These are phyloP conservation scores for Amazona guildingii DNA, from an alignment of 2,113 vertebrate species.

Conservation along the genomic window DNA sequence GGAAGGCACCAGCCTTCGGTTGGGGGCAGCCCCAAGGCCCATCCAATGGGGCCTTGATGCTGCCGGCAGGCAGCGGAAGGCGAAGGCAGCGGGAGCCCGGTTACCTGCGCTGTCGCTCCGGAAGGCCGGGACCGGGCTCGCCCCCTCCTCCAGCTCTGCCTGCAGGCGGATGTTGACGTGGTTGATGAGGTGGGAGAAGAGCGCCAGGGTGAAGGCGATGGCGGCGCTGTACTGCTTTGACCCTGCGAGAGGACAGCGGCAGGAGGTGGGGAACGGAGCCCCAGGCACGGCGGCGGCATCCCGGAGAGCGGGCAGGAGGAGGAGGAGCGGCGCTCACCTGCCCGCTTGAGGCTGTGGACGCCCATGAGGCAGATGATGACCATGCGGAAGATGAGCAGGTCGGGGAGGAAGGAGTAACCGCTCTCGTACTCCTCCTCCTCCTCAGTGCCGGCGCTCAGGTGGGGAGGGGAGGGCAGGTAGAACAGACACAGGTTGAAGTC, in stretches of 20 bases:
- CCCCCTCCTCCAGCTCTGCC: conserved; percentile 92
- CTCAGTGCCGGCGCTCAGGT: conserved; percentile 79
- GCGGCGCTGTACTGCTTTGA: conserved; percentile 96
- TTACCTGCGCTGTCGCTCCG: conserved; percentile 80
- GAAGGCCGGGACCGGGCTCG: conserved; percentile 86
- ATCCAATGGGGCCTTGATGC: too few species aligned
- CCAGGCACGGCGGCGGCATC: background rate
- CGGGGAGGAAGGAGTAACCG: conserved; percentile 85
- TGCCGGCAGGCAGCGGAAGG: too few species aligned
- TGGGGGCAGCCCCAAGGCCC: background rate
- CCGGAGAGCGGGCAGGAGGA: too few species aligned
- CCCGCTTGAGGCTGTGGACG: conserved; percentile 93
- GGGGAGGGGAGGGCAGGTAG: conserved; percentile 84
- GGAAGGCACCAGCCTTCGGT: too few species aligned
- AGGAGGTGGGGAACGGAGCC: background rate
- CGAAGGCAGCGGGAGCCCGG: background rate
- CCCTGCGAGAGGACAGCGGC: conserved; percentile 65
- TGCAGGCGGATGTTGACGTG: conserved; percentile 97
- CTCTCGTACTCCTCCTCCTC: conserved; percentile 89
- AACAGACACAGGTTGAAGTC: conserved; percentile 98
- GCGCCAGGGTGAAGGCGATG: conserved; percentile 94
- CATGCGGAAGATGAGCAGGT: conserved; percentile 94
- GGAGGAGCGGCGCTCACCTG: conserved; percentile 76
- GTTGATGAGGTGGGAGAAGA: conserved; percentile 97
- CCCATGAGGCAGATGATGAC: conserved; percentile 95